Percentiles rank a stretch among this genome's conserved stretches.
These are phyloP conservation scores for Thymelicus sylvestris DNA, from an alignment of 2,888 invertebrate genomes.

Conservation along the genomic window DNA sequence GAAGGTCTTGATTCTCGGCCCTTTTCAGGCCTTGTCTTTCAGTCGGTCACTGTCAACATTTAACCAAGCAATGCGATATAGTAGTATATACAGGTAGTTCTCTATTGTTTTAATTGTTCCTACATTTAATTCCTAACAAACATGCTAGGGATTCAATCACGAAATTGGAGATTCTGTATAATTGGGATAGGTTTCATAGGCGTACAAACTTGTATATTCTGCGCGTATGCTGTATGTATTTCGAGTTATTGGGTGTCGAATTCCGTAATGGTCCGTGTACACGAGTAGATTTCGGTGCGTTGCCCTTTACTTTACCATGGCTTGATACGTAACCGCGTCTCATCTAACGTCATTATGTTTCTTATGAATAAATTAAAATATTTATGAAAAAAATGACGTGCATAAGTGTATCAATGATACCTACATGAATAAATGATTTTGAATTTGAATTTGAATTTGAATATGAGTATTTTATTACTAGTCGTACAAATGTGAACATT, in stretches of 20 bases:
- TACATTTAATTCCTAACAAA: background rate
- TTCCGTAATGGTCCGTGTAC: background rate
- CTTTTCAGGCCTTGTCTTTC: too few relatives aligned
- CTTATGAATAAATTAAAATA: slow-evolving; percentile 1
- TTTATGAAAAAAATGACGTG: too few relatives aligned
- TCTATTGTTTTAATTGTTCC: background rate
- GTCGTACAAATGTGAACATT: background rate
- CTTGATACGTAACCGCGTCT: background rate
- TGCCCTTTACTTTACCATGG: background rate
- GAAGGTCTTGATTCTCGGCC: too few relatives aligned
- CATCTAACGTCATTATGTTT: background rate
- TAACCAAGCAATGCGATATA: background rate
- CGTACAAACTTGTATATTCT: background rate
- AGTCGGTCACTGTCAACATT: too few relatives aligned
- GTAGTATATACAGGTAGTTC: background rate
- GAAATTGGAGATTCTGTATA: slow-evolving; percentile 4
- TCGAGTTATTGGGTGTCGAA: background rate
- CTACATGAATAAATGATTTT: too few relatives aligned
- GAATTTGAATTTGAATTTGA: too few relatives aligned
- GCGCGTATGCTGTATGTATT: background rate
- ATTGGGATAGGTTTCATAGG: slow-evolving; percentile 1
- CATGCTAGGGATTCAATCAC: background rate
- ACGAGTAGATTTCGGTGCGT: background rate
- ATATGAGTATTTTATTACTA: background rate
- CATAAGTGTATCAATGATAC: too few relatives aligned